Percentiles rank a stretch among this genome's conserved stretches.
Conservation (phyloP, 37 sponge, comb jelly and placozoan species). For the Petrosia ficiformis region DNA sequence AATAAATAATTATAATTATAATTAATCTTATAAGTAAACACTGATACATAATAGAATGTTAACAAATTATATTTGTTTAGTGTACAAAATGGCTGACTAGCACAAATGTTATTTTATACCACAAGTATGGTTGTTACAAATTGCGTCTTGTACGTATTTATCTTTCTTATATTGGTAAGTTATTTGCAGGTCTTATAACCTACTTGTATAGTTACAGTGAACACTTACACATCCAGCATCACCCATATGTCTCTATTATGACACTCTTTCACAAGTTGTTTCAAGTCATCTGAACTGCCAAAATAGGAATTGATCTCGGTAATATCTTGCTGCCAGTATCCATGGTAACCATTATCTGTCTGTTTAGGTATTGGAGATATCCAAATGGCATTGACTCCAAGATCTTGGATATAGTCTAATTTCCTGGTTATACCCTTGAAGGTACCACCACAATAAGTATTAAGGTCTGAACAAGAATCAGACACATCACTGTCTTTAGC, state of each 20-base stretch:
- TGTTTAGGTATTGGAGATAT: conserved; percentile 57
- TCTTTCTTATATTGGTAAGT: too few species aligned
- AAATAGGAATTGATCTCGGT: conserved; percentile 61
- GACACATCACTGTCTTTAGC: conserved; percentile 15
- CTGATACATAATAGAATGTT: too few species aligned
- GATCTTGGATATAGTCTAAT: conserved; percentile 53
- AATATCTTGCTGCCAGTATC: conserved; percentile 84
- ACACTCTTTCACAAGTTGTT: conserved; percentile 55
- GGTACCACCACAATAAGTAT: conserved; percentile 45
- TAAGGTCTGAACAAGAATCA: conserved; percentile 23
- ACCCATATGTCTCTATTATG: conserved; percentile 81
- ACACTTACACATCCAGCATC: conserved; percentile 82
- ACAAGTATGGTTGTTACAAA: too few species aligned
- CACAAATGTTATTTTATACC: too few species aligned
- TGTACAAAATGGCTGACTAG: too few species aligned
- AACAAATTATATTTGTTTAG: too few species aligned
- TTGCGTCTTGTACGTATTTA: too few species aligned
- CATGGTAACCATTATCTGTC: conserved; percentile 79
- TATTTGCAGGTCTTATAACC: too few species aligned
- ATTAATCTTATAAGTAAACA: too few species aligned
- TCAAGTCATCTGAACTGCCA: conserved; percentile 59
- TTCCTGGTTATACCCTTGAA: conserved; percentile 36
- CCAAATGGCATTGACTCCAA: conserved; percentile 10
- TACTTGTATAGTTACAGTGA: too few species aligned
- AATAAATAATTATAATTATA: too few species aligned